These are phyloP conservation scores for Macrotis lagotis DNA, from an alignment of 2,113 vertebrate genomes.

Conservation along the genomic window DNA sequence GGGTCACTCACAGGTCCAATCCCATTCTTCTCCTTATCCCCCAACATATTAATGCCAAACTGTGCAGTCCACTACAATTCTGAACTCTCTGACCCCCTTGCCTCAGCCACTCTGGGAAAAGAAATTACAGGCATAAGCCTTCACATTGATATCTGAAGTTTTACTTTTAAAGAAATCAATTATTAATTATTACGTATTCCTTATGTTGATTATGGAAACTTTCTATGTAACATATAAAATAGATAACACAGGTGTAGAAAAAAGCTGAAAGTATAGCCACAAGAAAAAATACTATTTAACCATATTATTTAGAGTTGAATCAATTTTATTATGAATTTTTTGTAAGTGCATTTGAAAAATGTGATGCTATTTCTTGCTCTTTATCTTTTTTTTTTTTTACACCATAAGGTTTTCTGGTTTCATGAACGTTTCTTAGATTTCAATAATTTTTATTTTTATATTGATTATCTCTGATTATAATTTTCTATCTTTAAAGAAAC, in stretches of 20 bases:
- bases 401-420: constrained; percentile 15
- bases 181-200: not conserved
- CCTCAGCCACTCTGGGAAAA: not conserved
- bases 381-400: constrained; percentile 49
- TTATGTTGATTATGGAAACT: not conserved
- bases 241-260: not conserved
- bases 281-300: constrained; percentile 20
- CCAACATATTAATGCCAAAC: not conserved
- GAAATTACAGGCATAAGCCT: not conserved
- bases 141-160: not conserved
- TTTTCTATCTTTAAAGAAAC: not conserved
- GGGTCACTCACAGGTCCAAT: not conserved
- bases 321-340: constrained; percentile 67
- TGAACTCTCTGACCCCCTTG: not conserved
- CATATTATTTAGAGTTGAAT: constrained; percentile 49
- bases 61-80: not conserved
- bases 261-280: constrained; percentile 32
- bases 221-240: constrained; percentile 11
- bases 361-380: constrained; percentile 13
- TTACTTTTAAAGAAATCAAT: not conserved
- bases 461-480: not conserved
- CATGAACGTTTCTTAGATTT: not conserved
- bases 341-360: constrained; percentile 35
- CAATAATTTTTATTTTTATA: not conserved
- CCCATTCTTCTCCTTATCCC: not conserved